Evolutionary conservation across 30 jellyfish, hydroid and myxozoan genomes (phyloP).

Genomic region (Nemopilema nomurai): DNA sequence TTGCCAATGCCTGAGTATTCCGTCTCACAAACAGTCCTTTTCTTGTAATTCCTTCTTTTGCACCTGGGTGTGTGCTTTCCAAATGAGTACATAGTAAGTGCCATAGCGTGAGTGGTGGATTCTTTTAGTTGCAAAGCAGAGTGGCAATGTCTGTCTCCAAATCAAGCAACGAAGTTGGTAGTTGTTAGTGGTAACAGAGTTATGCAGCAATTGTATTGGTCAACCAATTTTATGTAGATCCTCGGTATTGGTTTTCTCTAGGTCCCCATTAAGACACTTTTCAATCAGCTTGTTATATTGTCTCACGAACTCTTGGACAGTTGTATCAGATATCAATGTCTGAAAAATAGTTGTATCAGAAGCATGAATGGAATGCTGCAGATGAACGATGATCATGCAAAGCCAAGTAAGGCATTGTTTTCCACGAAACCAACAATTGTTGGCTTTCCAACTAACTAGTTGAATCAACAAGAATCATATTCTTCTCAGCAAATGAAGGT

Average conservation of each 20-base stretch:
- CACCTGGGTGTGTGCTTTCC: constrained; percentile 51
- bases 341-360: too few relatives aligned
- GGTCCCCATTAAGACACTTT: constrained; percentile 7
- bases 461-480: neutral
- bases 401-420: neutral
- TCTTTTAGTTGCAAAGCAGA: constrained; percentile 18
- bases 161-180: neutral
- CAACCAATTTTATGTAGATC: neutral
- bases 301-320: neutral
- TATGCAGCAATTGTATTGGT: neutral
- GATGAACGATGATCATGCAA: constrained; percentile 1
- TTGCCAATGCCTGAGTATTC: constrained; percentile 22
- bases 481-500: constrained; percentile 17
- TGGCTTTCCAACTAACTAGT: neutral
- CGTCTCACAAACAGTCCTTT: constrained; percentile 22
- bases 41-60: constrained; percentile 19
- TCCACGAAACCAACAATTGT: constrained; percentile 7
- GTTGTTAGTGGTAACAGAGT: constrained; percentile 14
- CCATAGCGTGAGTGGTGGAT: constrained; percentile 45
- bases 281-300: neutral
- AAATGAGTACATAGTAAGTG: constrained; percentile 21
- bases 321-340: too few relatives aligned
- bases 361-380: too few relatives aligned
- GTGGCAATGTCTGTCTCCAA: constrained; percentile 38
- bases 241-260: constrained; percentile 30